Evolutionary conservation across 2,113 vertebrate genomes (phyloP).

Genomic region (Alexandromys fortis): DNA sequence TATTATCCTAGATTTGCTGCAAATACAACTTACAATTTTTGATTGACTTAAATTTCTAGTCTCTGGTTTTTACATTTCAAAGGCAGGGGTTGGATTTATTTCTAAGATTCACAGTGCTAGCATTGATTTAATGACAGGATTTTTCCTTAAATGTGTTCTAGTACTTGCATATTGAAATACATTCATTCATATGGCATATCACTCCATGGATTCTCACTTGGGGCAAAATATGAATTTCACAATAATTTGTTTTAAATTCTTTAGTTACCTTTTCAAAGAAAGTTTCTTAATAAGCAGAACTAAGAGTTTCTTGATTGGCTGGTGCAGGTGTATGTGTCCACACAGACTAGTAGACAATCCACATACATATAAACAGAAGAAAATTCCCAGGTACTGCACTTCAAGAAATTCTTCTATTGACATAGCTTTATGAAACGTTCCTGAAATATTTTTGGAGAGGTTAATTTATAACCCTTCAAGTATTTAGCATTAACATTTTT

Average conservation of each 20-base stretch:
- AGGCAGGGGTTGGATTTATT: background rate
- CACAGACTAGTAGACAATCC: background rate
- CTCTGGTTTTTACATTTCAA: slow-evolving; percentile 12
- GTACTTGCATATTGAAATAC: background rate
- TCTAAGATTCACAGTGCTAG: background rate
- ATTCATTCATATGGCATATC: background rate
- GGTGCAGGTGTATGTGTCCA: too few relatives aligned
- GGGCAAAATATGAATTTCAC: background rate
- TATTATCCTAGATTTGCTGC: background rate
- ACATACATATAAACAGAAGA: background rate
- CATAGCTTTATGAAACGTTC: slow-evolving; percentile 11
- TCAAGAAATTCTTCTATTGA: background rate
- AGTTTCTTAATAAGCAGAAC: background rate
- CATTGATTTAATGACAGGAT: background rate
- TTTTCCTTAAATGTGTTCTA: slow-evolving; percentile 26
- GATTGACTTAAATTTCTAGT: slow-evolving; percentile 16
- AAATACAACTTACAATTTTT: background rate
- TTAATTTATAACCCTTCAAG: background rate
- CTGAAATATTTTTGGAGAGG: background rate
- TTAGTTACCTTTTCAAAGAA: background rate
- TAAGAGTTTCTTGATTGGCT: background rate
- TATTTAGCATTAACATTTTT: background rate
- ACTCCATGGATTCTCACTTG: background rate
- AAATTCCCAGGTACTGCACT: background rate
- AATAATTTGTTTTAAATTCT: background rate